Percentiles rank a stretch among this genome's conserved stretches.
Conservation (phyloP, 1,140 invertebrate genomes). For the Ips nitidus region DNA sequence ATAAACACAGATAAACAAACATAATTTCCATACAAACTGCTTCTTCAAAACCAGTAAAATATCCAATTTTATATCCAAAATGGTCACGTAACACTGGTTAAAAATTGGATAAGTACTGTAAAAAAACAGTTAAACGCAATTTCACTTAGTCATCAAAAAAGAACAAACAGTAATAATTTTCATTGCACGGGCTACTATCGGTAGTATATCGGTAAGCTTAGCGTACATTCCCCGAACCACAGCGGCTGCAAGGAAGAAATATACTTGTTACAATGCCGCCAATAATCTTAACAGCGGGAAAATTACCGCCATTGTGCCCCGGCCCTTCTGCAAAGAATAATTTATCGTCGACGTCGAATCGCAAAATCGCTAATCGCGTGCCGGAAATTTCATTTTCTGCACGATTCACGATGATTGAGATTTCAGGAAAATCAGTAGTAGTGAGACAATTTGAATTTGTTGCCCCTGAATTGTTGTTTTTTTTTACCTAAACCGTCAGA, state of each 20-base stretch:
- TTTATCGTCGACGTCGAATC: conserved; percentile 7
- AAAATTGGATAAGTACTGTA: too few species aligned
- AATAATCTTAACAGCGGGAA: conserved; percentile 4
- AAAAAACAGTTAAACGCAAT: not conserved
- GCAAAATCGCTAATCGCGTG: conserved; percentile 7
- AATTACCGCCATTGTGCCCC: conserved; percentile 10
- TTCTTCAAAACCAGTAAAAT: too few species aligned
- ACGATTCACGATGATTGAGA: too few species aligned
- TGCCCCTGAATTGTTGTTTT: too few species aligned
- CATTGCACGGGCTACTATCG: not conserved
- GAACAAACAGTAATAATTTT: conserved; percentile 7
- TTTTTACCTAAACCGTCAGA: too few species aligned
- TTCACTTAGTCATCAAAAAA: not conserved
- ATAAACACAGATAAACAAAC: too few species aligned
- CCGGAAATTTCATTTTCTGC: too few species aligned
- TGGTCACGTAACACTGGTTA: too few species aligned
- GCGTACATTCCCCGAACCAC: conserved; percentile 3
- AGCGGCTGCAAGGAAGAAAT: not conserved
- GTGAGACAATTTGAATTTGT: too few species aligned
- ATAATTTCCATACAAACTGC: too few species aligned
- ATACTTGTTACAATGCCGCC: conserved; percentile 10
- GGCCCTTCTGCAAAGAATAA: conserved; percentile 7
- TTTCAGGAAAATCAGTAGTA: too few species aligned
- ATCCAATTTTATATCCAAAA: too few species aligned
- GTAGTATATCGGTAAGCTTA: not conserved